A percentile compares a stretch with the other conserved stretches of the same genome.
These are phyloP conservation scores for Pandemis heparana DNA, from an alignment of 2,888 invertebrate species.

Conservation along the genomic window DNA sequence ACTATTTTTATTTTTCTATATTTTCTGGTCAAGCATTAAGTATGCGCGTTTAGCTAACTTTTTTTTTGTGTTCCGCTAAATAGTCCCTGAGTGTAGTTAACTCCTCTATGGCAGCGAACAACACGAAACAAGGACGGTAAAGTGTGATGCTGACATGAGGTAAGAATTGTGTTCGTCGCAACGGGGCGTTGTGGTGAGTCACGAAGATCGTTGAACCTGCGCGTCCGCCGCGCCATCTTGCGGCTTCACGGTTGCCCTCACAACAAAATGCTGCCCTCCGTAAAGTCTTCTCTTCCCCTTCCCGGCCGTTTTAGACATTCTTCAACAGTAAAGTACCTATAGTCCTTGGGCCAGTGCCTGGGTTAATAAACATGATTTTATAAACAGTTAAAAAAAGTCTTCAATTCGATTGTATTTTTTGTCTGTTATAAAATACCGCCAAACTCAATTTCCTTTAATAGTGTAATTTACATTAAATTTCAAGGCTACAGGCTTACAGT, in stretches of 20 bases:
- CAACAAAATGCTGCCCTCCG: slow-evolving; percentile 46
- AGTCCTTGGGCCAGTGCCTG: not conserved
- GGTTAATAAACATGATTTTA: not conserved
- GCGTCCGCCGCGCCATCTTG: slow-evolving; percentile 63
- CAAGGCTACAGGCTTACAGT: no score
- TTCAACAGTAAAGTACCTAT: not conserved
- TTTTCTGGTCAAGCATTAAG: no score
- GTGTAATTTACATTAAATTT: no score
- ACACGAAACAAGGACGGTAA: not conserved
- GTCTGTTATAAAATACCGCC: no score
- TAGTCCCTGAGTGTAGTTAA: no score
- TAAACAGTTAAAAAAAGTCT: no score
- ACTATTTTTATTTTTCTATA: no score
- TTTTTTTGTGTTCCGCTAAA: no score
- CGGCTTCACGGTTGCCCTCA: slow-evolving; percentile 39
- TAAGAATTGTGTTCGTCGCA: slow-evolving; percentile 60
- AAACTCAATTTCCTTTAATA: no score
- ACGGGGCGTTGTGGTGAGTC: slow-evolving; percentile 69
- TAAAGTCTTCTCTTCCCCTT: slow-evolving; percentile 54
- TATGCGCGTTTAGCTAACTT: no score
- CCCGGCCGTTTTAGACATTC: slow-evolving; percentile 9
- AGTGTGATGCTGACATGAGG: slow-evolving; percentile 35
- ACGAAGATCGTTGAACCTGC: slow-evolving; percentile 73
- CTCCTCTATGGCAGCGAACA: no score
- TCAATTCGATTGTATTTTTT: no score